A percentile compares a stretch with the other conserved stretches of the same genome.
These are phyloP conservation scores for Colistium nudipinnis DNA, from an alignment of 2,113 vertebrate genomes.

Conservation along the genomic window DNA sequence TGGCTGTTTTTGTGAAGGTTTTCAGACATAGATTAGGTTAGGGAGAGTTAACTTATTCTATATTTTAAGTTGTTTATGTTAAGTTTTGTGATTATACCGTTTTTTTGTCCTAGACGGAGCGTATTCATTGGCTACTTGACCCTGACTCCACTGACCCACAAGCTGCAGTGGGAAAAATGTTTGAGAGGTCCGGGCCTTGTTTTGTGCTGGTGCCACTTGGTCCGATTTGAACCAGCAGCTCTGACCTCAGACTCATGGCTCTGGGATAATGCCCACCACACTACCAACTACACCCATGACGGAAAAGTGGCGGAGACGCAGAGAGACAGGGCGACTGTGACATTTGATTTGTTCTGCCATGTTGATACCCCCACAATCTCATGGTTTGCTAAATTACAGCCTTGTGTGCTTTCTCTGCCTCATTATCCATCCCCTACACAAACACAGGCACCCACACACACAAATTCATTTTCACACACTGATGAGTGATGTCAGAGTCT, in stretches of 20 bases:
- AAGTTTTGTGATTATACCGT: constrained; percentile 30
- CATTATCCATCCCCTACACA: constrained; percentile 40
- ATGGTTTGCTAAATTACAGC: constrained; percentile 65
- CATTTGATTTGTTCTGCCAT: constrained; percentile 71
- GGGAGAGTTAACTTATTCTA: too few relatives aligned
- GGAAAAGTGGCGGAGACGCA: constrained; percentile 63
- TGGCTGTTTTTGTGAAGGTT: too few relatives aligned
- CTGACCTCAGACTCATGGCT: constrained; percentile 71
- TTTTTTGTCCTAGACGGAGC: constrained; percentile 42
- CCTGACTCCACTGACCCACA: constrained; percentile 34
- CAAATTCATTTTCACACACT: constrained; percentile 29
- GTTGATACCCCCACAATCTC: constrained; percentile 59
- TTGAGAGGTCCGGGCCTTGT: constrained; percentile 31
- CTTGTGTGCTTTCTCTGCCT: constrained; percentile 33
- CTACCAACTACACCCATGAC: constrained; percentile 57
- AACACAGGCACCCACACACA: constrained; percentile 26
- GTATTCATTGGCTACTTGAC: constrained; percentile 47
- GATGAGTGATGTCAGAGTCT: constrained; percentile 25
- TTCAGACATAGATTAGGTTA: too few relatives aligned
- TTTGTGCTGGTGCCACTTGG: constrained; percentile 67
- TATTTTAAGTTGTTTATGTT: constrained; percentile 6
- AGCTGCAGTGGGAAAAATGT: constrained; percentile 66
- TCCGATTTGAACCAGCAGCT: constrained; percentile 59
- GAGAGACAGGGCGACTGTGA: constrained; percentile 55
- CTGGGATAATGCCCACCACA: constrained; percentile 51